These are phyloP conservation scores for Aplysia californica DNA, from an alignment of 1,140 invertebrate species.

Conservation along the genomic window DNA sequence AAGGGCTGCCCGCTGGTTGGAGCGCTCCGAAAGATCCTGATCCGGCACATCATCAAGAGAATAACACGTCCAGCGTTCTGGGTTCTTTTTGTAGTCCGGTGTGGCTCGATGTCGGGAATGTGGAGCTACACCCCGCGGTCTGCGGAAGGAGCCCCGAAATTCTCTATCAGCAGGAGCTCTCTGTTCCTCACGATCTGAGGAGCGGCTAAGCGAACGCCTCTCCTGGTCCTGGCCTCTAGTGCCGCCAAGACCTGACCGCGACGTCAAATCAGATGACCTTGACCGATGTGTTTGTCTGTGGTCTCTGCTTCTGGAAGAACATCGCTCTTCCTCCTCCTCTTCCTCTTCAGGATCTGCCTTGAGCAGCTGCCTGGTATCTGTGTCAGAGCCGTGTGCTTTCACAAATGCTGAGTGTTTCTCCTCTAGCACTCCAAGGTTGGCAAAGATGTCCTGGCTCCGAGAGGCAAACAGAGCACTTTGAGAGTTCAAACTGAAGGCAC, in stretches of 20 bases:
- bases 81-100: slow-evolving; percentile 44
- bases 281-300: slow-evolving; percentile 1
- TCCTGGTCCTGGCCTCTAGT: slow-evolving; percentile 7
- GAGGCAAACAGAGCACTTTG: slow-evolving; percentile 28
- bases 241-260: not conserved
- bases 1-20: slow-evolving; percentile 47
- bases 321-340: slow-evolving; percentile 31
- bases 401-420: slow-evolving; percentile 35
- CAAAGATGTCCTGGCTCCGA: slow-evolving; percentile 45
- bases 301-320: slow-evolving; percentile 22
- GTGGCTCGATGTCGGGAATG: not conserved
- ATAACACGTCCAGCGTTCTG: slow-evolving; percentile 52
- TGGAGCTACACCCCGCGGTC: slow-evolving; percentile 17
- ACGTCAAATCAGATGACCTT: not conserved
- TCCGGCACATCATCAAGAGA: slow-evolving; percentile 43
- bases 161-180: not conserved
- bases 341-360: slow-evolving; percentile 38
- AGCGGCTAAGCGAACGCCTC: not conserved
- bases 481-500: slow-evolving; percentile 28
- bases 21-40: slow-evolving; percentile 39
- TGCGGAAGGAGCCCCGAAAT: not conserved
- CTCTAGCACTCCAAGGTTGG: slow-evolving; percentile 39
- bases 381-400: not conserved
- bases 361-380: too few species aligned
- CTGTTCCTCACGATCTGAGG: not conserved